Evolutionary conservation across 2,888 invertebrate genomes (phyloP), one percentile per base, ranked within the genome.

Genomic region (Drosophila nigritarsus): DNA sequence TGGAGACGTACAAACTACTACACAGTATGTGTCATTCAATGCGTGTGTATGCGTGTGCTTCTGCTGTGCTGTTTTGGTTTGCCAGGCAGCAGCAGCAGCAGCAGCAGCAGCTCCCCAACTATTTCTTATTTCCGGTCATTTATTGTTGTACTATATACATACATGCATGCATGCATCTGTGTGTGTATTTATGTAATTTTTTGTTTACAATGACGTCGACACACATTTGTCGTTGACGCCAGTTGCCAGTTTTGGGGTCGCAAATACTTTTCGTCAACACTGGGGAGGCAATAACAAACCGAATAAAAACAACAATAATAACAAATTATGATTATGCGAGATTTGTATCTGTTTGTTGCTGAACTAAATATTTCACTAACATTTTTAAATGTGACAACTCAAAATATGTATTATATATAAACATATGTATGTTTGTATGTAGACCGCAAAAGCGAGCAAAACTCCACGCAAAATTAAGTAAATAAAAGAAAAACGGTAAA

Each of bases 111-210:
- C 65, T 56, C 70, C 63, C 73, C 73, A 76, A 73, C 81, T 82
- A 83, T 81, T 82, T 78, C 83, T 76, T 82, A 82, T 82, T 82
- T 82, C 82, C 82, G 82, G 84, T 71, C 77, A 77, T 74, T 83
- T 79, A 65, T 61, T 78, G 64, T 71, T 67, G n/a, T 75, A 62
- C 20, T 66, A 32, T 54, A 48, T 32, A 32, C 32, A 36, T 24
- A 24, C 30, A 27, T 27, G 27, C 51, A 24, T 40, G 34, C 27
- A n/a, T 45, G 27, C 27, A 27, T 18, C 27, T 27, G 49, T 45
- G 9, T n/a, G n/a, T 8, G 34, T 55, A 27, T 18, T 32, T 36
- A 27, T 27, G 32, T 60, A 24, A 34, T 29, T 42, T 45, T 15
- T 45, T 45, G 20, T 45, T 24, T 45, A 45, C 45, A 15, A 8